phyloP scores from a whole-genome alignment of 2,113 vertebrate species.

The Castor canadensis region DNA sequence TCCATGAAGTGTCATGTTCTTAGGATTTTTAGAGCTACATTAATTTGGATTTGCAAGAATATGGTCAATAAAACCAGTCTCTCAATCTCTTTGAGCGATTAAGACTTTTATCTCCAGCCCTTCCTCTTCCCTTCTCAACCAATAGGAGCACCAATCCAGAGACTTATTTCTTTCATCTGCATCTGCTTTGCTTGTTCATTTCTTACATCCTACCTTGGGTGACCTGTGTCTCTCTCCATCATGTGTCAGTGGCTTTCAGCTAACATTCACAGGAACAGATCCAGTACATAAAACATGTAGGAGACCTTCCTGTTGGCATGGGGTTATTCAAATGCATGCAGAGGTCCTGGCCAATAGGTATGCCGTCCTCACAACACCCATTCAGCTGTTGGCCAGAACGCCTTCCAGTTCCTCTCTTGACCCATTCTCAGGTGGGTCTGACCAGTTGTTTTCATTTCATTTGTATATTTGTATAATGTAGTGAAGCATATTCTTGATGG shows the following conservation, averaged over 20 bases:
- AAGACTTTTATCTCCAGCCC: background rate
- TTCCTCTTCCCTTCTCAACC: background rate
- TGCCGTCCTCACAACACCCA: conserved; percentile 45
- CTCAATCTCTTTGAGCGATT: background rate
- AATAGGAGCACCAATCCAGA: background rate
- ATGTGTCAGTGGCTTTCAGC: background rate
- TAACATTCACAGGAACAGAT: background rate
- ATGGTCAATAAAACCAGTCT: background rate
- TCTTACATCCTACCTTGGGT: background rate
- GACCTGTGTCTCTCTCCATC: background rate
- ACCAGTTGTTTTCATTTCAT: conserved; percentile 54
- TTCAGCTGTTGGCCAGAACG: conserved; percentile 38
- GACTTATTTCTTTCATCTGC: background rate
- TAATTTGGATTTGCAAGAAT: background rate
- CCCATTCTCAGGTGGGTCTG: conserved; percentile 54
- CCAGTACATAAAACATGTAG: conserved; percentile 27
- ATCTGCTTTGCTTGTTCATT: background rate
- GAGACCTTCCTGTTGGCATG: conserved; percentile 34
- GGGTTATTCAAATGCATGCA: conserved; percentile 23
- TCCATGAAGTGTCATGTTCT: background rate
- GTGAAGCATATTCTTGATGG: conserved; percentile 62
- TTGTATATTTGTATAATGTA: conserved; percentile 65
- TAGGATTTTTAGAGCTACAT: background rate
- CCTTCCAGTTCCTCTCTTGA: conserved; percentile 56
- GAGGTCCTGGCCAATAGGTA: background rate